phyloP scores from a whole-genome alignment of 2,888 invertebrate genomes.

The Rhingia rostrata region DNA sequence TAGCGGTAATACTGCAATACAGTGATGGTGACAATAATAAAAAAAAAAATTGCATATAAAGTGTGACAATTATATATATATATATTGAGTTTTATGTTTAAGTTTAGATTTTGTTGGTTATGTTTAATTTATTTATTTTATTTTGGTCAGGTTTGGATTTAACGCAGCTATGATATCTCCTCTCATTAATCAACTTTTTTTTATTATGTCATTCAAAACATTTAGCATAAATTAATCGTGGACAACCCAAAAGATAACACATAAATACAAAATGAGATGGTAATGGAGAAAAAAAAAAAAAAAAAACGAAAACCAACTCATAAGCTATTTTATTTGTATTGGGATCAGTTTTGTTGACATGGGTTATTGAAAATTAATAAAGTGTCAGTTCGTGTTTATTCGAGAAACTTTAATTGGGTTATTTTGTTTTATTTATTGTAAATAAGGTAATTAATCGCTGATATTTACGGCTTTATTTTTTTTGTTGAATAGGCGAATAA shows the following conservation, averaged over 20 bases:
- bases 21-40: constrained; percentile 51
- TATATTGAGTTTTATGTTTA: constrained; percentile 15
- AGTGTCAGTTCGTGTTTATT: constrained; percentile 4
- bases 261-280: constrained; percentile 9
- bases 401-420: constrained; percentile 30
- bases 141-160: constrained; percentile 21
- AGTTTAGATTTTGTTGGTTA: neutral
- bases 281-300: neutral
- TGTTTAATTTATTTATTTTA: constrained; percentile 40
- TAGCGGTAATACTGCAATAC: constrained; percentile 56
- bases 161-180: constrained; percentile 31
- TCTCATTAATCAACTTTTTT: constrained; percentile 17
- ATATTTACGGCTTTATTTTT: constrained; percentile 11
- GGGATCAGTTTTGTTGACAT: constrained; percentile 47
- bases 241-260: neutral
- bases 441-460: constrained; percentile 18
- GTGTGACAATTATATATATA: constrained; percentile 27
- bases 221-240: constrained; percentile 41
- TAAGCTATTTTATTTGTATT: constrained; percentile 17
- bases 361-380: constrained; percentile 10
- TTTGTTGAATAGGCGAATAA: constrained; percentile 8
- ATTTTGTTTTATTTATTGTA: neutral
- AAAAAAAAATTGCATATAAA: constrained; percentile 23
- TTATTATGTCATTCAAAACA: constrained; percentile 55
- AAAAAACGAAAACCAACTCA: constrained; percentile 5